Evolutionary conservation across 1,140 invertebrate species (phyloP), one percentile per base, ranked within the genome.

Genomic region (Musca domestica): DNA sequence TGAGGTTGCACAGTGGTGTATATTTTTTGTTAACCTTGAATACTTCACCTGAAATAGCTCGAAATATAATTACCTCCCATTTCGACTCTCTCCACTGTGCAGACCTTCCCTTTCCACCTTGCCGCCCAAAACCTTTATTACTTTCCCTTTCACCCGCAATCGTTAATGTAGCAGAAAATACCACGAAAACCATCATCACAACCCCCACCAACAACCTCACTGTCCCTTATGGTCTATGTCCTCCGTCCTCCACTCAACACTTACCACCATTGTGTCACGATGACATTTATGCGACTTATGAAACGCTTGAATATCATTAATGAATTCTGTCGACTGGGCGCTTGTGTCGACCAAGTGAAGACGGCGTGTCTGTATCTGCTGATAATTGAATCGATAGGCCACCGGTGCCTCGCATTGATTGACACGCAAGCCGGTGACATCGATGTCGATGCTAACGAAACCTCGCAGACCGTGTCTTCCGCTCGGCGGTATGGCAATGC

Each of bases 281-380:
- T 93, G 91, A 81, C 94, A 95, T 83, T 93, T 94, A 80, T 95
- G 93, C 2, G 92, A 92, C 68, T 91, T 91, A 70, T 89, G 86
- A 74, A 95, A 94, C 0, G 87, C 83, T 56, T 85, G 83, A 70
- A 90, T 84, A 71, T 88, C 84, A 72, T 83, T 85, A 71, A 79
- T 73, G 27, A 73, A 72, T 41, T 74, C 72, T 52, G 73, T 46
- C 64, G 58, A 54, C n/a, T 52, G 64, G 19, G 51, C n/a, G 10
- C 34, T 41, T 14, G 56, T 61, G 47, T 72, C 70, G 49, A 51
- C 67, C 47, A 68, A 46, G 47, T 71, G 69, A 9, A 71, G 54
- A 7, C 69, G 69, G 9, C 69, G 58, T 20, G 61, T 48, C 48
- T 70, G 69, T 47, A 70, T 64, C 48, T 70, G 69, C 17, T 70